These are phyloP conservation scores for Clarias laeviceps DNA, from an alignment of 2,797 vertebrate species.

Conservation along the genomic window DNA sequence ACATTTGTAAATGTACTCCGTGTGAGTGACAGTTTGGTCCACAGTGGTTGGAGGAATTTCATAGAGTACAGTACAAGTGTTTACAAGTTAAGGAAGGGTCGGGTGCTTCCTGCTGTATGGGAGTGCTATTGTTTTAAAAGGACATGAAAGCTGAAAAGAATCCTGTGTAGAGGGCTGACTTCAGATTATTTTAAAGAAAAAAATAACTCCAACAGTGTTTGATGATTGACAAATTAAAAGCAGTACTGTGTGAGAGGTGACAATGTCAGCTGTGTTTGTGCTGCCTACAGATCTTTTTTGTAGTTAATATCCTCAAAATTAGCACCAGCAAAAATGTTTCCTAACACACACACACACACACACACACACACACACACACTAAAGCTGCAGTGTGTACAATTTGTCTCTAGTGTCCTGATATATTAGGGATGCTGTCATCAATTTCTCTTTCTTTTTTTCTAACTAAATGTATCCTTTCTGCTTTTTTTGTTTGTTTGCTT, in stretches of 20 bases:
- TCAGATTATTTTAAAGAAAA: not conserved
- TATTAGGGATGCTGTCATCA: constrained; percentile 1
- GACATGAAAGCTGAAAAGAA: not conserved
- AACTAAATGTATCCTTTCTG: not conserved
- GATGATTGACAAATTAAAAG: not conserved
- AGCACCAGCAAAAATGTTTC: constrained; percentile 3
- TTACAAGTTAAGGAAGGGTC: not conserved
- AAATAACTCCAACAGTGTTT: not conserved
- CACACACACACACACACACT: constrained; percentile 22
- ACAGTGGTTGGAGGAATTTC: not conserved
- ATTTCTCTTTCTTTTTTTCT: constrained; percentile 38
- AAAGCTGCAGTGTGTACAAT: constrained; percentile 36
- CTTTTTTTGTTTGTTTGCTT: not conserved
- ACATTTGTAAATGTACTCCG: not conserved
- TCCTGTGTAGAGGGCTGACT: not conserved
- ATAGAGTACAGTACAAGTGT: not conserved
- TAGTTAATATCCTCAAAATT: constrained; percentile 18
- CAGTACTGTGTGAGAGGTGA: not conserved
- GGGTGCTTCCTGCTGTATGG: not conserved
- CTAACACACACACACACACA: constrained; percentile 28
- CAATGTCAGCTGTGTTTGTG: constrained; percentile 33
- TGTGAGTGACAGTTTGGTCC: not conserved
- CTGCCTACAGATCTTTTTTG: not conserved
- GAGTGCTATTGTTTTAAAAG: not conserved
- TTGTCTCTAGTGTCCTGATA: constrained; percentile 42